phyloP scores from a whole-genome alignment of 2,113 vertebrate genomes.

The Acanthochromis polyacanthus region DNA sequence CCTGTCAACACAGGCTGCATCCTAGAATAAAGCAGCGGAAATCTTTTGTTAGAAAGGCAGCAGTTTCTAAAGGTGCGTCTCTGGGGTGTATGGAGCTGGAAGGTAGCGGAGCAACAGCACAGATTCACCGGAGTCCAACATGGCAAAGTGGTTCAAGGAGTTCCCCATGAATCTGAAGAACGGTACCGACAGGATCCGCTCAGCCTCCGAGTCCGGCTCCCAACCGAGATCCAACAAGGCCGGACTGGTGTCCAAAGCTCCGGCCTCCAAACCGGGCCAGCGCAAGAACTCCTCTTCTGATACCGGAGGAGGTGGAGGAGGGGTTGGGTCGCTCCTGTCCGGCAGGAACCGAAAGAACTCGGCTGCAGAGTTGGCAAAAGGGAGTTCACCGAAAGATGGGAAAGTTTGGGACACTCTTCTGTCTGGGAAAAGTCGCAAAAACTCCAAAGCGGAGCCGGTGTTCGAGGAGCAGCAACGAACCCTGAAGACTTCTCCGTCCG shows the following conservation, averaged over 20 bases:
- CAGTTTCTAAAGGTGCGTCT: conserved; percentile 74
- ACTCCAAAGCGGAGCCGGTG: conserved; percentile 80
- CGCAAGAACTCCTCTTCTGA: conserved; percentile 80
- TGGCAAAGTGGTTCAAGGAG: conserved; percentile 96
- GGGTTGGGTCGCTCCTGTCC: conserved; percentile 72
- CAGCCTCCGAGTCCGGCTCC: conserved; percentile 73
- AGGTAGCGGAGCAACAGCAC: conserved; percentile 46
- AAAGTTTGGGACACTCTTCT: conserved; percentile 85
- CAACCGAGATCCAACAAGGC: conserved; percentile 74
- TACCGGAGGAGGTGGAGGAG: conserved; percentile 49
- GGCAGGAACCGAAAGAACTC: conserved; percentile 89
- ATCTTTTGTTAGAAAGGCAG: conserved; percentile 71
- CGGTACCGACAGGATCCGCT: conserved; percentile 86
- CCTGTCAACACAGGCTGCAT: conserved; percentile 32
- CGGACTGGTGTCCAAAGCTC: conserved; percentile 70
- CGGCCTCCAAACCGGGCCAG: conserved; percentile 63
- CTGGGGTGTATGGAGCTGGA: conserved; percentile 72
- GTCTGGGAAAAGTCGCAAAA: conserved; percentile 88
- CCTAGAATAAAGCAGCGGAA: conserved; percentile 74
- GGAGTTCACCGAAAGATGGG: conserved; percentile 74
- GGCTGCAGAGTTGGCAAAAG: conserved; percentile 71
- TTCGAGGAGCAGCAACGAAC: conserved; percentile 78
- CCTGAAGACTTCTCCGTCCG: conserved; percentile 66
- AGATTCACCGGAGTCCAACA: conserved; percentile 67
- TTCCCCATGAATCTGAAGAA: conserved; percentile 90